These are phyloP conservation scores for Florisuga fusca DNA, from an alignment of 2,797 vertebrate genomes.

Conservation along the genomic window DNA sequence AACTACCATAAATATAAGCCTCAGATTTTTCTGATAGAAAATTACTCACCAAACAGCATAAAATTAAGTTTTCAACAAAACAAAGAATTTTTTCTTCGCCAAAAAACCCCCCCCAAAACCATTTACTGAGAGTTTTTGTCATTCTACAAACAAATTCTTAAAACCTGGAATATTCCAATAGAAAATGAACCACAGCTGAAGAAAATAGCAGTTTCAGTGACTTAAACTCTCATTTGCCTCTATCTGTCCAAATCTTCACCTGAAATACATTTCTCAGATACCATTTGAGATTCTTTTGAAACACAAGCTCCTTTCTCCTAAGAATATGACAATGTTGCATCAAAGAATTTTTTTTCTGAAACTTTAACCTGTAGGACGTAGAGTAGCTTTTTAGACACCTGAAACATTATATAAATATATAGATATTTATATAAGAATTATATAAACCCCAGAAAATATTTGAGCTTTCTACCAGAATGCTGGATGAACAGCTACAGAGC, in stretches of 20 bases:
- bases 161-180: background rate
- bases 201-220: background rate
- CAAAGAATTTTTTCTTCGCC: background rate
- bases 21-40: background rate
- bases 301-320: background rate
- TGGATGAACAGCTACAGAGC: background rate
- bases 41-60: background rate
- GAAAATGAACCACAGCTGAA: background rate
- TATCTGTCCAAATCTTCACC: background rate
- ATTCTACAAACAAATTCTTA: background rate
- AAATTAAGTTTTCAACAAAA: background rate
- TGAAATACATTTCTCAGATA: background rate
- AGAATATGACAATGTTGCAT: background rate
- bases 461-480: background rate
- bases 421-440: background rate
- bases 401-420: background rate
- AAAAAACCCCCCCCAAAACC: accelerated
- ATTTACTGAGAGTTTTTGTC: background rate
- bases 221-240: background rate
- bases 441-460: background rate
- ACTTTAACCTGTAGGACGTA: background rate
- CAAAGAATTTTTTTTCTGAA: background rate
- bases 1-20: background rate
- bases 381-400: background rate
- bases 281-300: background rate